These are phyloP conservation scores for Falco cherrug DNA, from an alignment of 2,797 vertebrate genomes.

Conservation along the genomic window DNA sequence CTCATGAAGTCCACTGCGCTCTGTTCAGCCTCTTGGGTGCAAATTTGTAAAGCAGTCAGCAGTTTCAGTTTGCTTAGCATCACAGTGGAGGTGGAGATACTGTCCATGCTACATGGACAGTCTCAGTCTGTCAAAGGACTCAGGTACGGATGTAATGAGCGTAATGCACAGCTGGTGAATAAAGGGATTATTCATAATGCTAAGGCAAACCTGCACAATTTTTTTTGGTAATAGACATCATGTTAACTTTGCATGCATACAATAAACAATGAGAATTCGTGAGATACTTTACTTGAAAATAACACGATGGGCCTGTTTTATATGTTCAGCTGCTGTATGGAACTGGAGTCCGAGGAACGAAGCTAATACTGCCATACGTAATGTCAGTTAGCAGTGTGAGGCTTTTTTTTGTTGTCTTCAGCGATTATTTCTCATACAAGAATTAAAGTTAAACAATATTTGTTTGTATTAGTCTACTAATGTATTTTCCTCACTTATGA, in stretches of 20 bases:
- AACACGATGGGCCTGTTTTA: accelerated
- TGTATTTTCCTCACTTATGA: background rate
- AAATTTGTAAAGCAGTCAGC: background rate
- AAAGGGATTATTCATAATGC: background rate
- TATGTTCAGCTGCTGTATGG: background rate
- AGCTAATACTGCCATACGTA: background rate
- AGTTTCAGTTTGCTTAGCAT: background rate
- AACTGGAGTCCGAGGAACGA: background rate
- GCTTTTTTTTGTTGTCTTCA: background rate
- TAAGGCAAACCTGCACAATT: background rate
- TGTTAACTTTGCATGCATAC: background rate
- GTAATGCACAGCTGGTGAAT: background rate
- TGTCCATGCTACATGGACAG: no score
- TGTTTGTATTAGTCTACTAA: background rate
- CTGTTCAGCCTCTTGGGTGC: background rate
- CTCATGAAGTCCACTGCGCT: background rate
- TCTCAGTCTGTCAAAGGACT: background rate
- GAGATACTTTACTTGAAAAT: background rate
- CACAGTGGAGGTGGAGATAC: background rate
- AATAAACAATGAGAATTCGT: background rate
- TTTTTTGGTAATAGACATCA: background rate
- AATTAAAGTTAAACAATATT: background rate
- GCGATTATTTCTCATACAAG: background rate
- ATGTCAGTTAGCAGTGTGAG: background rate
- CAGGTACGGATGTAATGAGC: background rate